These are phyloP conservation scores for Microcebus tavaratra DNA, from an alignment of 2,113 vertebrate genomes.

Conservation along the genomic window DNA sequence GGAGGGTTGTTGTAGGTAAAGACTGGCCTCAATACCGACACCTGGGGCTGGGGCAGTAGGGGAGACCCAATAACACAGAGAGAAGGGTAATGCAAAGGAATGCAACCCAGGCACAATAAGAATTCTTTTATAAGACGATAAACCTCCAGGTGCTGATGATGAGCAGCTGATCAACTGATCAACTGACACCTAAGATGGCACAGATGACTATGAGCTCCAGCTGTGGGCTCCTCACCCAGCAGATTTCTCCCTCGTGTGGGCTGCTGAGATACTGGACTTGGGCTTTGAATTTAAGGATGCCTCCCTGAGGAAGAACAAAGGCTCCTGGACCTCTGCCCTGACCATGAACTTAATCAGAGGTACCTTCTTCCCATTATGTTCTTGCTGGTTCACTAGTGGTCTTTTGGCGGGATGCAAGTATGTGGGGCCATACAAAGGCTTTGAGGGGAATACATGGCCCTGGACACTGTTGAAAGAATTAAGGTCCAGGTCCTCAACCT, in stretches of 20 bases:
- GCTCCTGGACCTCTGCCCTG: background rate
- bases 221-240: background rate
- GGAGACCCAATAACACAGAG: background rate
- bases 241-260: background rate
- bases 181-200: background rate
- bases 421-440: background rate
- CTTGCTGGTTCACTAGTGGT: background rate
- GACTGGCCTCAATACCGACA: background rate
- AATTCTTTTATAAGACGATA: background rate
- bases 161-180: fast-evolving
- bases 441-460: background rate
- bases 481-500: background rate
- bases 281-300: background rate
- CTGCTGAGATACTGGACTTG: background rate
- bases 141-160: background rate
- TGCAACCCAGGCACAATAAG: background rate
- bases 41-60: background rate
- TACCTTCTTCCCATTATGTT: background rate
- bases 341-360: background rate
- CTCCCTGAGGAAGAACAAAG: background rate
- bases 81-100: background rate
- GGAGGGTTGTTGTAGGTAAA: background rate
- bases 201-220: background rate
- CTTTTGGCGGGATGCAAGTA: background rate
- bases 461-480: background rate